A percentile compares a stretch with the other conserved stretches of the same genome.
Evolutionary conservation across 2,113 vertebrate genomes (phyloP).

Genomic region (Propithecus coquereli): DNA sequence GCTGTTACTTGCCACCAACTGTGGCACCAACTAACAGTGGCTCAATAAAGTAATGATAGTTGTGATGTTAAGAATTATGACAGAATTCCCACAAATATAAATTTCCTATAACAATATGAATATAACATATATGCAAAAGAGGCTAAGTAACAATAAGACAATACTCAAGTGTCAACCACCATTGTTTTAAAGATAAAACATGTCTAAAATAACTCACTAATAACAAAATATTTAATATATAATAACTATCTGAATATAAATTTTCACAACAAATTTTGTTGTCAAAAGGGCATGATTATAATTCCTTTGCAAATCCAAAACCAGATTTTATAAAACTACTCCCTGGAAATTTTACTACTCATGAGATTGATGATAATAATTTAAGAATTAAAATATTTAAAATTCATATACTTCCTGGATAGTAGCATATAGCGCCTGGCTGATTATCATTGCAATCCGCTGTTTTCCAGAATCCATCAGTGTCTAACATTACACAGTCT

Average conservation of each 20-base stretch:
- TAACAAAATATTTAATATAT: not conserved
- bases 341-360: not conserved
- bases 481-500: constrained; percentile 91
- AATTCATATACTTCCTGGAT: constrained; percentile 84
- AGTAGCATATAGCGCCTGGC: constrained; percentile 90
- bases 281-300: not conserved
- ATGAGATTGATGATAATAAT: not conserved
- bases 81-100: not conserved
- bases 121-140: not conserved
- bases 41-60: not conserved
- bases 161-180: not conserved
- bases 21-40: not conserved
- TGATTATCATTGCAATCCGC: constrained; percentile 85
- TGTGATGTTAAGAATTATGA: constrained; percentile 7
- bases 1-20: not conserved
- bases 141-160: not conserved
- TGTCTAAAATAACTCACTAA: constrained; percentile 37
- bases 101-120: not conserved
- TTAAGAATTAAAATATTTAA: constrained; percentile 6
- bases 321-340: constrained; percentile 36
- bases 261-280: constrained; percentile 15
- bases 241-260: constrained; percentile 30
- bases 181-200: not conserved
- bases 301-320: constrained; percentile 20
- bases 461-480: constrained; percentile 95